Evolutionary conservation across 2,888 invertebrate species (phyloP), one percentile per base, ranked within the genome.

Genomic region (Cheilosia soror): DNA sequence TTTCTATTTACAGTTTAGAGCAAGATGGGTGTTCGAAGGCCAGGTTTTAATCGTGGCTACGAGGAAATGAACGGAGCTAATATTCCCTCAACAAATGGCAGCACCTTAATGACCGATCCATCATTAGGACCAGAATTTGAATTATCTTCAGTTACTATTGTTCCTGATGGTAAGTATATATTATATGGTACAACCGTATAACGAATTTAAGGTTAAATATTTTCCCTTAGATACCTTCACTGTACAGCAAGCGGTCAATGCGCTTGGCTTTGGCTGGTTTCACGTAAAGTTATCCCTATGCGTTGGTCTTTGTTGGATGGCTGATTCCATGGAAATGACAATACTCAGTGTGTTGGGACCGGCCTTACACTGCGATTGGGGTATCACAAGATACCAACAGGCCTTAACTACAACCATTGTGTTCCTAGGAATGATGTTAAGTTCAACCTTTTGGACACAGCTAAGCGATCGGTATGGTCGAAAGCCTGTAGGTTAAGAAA

Each of bases 281-380:
- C 97, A 97, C 95, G 96, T 97, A 0, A 97, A 97, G 91, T 91
- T 97, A 57, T 97, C 97, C 0, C 93, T 97, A 20, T 96, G 96
- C 89, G 97, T 97, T 20, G 97, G 97, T 0, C 93, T 97, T 1
- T 97, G 97, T 90, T 97, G 97, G 98, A 98, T 98, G 98, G 98
- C 98, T 0, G 98, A 98, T 92, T 98, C 98, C 72, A 98, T 98
- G 98, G 98, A 98, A 93, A 98, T 98, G 97, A 98, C 98, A 90
- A 98, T 99, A 89, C 93, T 98, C 44, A 97, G 98, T 88, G 98
- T 99, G 86, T 93, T 99, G 47, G 97, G 98, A 15, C 98, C 98
- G 11, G 97, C 98, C 0, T 93, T 99, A 68, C 98, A 98, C 90
- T 99, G 98, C 92, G 97, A 97, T 91, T 98, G 98, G 98, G 96